A percentile compares a stretch with the other conserved stretches of the same genome.
phyloP scores from a whole-genome alignment of 2,113 vertebrate species.

The Engystomops pustulosus region DNA sequence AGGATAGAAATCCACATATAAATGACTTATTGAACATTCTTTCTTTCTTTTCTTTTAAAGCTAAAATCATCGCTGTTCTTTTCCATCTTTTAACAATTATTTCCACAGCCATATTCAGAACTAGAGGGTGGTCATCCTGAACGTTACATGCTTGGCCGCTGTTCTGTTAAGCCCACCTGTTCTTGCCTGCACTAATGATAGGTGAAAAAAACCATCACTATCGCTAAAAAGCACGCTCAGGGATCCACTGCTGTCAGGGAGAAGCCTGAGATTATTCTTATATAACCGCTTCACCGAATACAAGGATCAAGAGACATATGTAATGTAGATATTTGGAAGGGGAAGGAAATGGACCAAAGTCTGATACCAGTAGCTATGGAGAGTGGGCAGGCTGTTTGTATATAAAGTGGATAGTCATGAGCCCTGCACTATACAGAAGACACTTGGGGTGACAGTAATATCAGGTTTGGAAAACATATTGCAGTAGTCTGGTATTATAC shows the following conservation, averaged over 20 bases:
- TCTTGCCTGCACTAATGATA: slow-evolving; percentile 3
- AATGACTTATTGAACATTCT: slow-evolving; percentile 33
- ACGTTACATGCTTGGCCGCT: slow-evolving; percentile 11
- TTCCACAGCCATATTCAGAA: slow-evolving; percentile 26
- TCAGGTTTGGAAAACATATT: too few relatives aligned
- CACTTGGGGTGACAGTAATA: not conserved
- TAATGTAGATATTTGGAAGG: not conserved
- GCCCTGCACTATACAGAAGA: not conserved
- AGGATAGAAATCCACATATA: not conserved
- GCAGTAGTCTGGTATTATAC: too few relatives aligned
- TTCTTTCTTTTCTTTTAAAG: slow-evolving; percentile 40
- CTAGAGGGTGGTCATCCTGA: slow-evolving; percentile 21
- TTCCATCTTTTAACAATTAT: slow-evolving; percentile 37
- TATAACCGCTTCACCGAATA: not conserved
- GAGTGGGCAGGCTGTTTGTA: not conserved
- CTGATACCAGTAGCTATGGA: not conserved
- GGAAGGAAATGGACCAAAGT: not conserved
- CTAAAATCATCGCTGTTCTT: slow-evolving; percentile 31
- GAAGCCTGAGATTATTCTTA: not conserved
- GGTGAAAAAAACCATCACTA: slow-evolving; percentile 23
- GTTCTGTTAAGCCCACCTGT: slow-evolving; percentile 31
- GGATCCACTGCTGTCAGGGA: slow-evolving; percentile 14
- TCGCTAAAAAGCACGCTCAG: not conserved
- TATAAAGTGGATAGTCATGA: not conserved
- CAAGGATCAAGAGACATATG: not conserved